Evolutionary conservation across 2,888 invertebrate species (phyloP), one percentile per base, ranked within the genome.

Genomic region (Petrolisthes manimaculis): DNA sequence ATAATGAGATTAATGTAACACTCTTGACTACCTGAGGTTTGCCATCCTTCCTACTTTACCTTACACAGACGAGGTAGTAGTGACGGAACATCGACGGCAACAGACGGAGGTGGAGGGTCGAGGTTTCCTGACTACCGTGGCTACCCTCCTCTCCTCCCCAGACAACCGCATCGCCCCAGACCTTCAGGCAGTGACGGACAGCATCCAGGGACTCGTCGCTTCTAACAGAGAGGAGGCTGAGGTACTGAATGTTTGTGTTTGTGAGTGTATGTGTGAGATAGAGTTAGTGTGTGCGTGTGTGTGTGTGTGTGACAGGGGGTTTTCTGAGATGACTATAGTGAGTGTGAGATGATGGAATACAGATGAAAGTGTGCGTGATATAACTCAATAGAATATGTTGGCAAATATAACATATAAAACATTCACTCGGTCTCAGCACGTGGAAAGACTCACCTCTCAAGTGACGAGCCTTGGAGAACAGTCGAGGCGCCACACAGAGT

Each of bases 361-460:
- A 37, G 37, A 2, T 37, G 37, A 37, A 37, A 2, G 37, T 37
- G 37, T 37, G 37, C 37, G 37, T 37, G 37, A 37, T 37, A 37
- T 37, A 37, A 37, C 37, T 37, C 37, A 37, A 37, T 37, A 37
- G 37, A 2, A 37, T 37, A 2, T 37, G 37, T 37, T 0, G 37
- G 37, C 37, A 37, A 37, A 37, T 37, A 0, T 37, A 37, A 37
- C 37, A 37, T 37, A 37, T 37, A 37, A 37, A 1, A 37, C n/a
- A 37, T 37, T 37, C 2, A 37, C 37, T 37, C 37, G 37, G 18
- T 18, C 71, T 71, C 92, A 97, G 96, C 96, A 96, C 95, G 94
- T 96, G 90, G 96, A 96, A 91, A 94, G 95, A 2, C 93, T 97
- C 54, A 95, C 96, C 78, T 96, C 97, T 91, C 96, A 97, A 93